A percentile compares a stretch with the other conserved stretches of the same genome.
phyloP scores from a whole-genome alignment of 2,797 vertebrate genomes.

The Enteromius unitaeniatus region DNA sequence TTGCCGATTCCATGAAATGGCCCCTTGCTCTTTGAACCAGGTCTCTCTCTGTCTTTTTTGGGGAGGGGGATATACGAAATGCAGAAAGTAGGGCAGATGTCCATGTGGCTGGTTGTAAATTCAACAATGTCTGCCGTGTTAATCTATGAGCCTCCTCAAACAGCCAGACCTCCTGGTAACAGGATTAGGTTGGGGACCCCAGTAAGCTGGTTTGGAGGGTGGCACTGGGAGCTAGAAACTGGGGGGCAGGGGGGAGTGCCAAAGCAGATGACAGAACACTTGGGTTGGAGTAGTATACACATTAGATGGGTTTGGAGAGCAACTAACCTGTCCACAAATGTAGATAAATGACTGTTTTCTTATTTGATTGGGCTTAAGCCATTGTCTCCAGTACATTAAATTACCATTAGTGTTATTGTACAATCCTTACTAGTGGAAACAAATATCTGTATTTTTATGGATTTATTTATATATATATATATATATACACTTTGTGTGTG shows the following conservation, averaged over 20 bases:
- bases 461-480: too few relatives aligned
- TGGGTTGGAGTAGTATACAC: conserved; percentile 55
- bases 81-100: conserved; percentile 91
- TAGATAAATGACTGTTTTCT: conserved; percentile 26
- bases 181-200: conserved; percentile 79
- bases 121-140: conserved; percentile 83
- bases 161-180: conserved; percentile 81
- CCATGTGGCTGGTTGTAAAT: conserved; percentile 87
- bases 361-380: conserved; percentile 15
- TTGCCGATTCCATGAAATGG: conserved; percentile 76
- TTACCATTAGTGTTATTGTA: conserved; percentile 2
- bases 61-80: conserved; percentile 52
- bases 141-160: conserved; percentile 76
- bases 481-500: too few relatives aligned
- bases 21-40: conserved; percentile 84
- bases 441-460: too few relatives aligned
- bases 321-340: conserved; percentile 60
- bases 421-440: background rate
- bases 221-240: conserved; percentile 67
- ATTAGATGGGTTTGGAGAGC: conserved; percentile 56
- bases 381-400: conserved; percentile 42
- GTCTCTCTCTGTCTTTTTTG: conserved; percentile 3
- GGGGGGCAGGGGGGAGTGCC: conserved; percentile 49
- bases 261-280: conserved; percentile 42
- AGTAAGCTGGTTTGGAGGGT: conserved; percentile 55